Evolutionary conservation across 2,113 vertebrate species (phyloP).

Genomic region (Ammodramus savannarum): DNA sequence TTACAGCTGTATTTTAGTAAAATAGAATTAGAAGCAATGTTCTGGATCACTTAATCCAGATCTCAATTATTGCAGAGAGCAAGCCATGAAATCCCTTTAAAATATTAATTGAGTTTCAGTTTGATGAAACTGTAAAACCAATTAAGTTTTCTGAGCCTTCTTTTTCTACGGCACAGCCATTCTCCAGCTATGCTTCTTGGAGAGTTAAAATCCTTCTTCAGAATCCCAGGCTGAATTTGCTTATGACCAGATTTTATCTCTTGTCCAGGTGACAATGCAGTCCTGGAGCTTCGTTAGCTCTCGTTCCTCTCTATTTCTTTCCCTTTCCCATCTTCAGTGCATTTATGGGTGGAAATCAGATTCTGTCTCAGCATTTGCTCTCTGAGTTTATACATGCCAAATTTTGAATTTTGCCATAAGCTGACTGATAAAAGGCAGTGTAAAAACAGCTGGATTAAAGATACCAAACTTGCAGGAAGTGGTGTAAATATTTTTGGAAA

Average conservation of each 20-base stretch:
- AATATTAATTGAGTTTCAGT: conserved; percentile 46
- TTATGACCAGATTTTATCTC: not conserved
- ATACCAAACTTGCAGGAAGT: not conserved
- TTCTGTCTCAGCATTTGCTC: not conserved
- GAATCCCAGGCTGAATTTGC: not conserved
- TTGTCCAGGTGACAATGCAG: not conserved
- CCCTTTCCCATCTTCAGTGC: not conserved
- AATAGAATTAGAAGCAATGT: conserved; percentile 30
- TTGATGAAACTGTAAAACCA: conserved; percentile 41
- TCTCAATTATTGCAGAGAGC: conserved; percentile 31
- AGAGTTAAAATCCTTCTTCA: not conserved
- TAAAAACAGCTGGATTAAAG: not conserved
- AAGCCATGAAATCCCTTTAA: conserved; percentile 32
- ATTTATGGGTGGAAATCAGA: not conserved
- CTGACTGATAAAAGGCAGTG: not conserved
- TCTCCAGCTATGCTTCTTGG: not conserved
- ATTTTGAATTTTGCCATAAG: not conserved
- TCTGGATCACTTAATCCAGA: conserved; percentile 34
- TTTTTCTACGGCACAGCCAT: not conserved
- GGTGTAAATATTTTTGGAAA: not conserved
- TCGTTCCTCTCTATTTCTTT: not conserved
- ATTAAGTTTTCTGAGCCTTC: not conserved
- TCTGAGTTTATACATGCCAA: not conserved
- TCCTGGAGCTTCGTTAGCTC: not conserved
- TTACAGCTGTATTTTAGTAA: conserved; percentile 26